Percentiles rank a stretch among this genome's conserved stretches.
phyloP scores from a whole-genome alignment of 2,113 vertebrate genomes.

The Mellivora capensis region DNA sequence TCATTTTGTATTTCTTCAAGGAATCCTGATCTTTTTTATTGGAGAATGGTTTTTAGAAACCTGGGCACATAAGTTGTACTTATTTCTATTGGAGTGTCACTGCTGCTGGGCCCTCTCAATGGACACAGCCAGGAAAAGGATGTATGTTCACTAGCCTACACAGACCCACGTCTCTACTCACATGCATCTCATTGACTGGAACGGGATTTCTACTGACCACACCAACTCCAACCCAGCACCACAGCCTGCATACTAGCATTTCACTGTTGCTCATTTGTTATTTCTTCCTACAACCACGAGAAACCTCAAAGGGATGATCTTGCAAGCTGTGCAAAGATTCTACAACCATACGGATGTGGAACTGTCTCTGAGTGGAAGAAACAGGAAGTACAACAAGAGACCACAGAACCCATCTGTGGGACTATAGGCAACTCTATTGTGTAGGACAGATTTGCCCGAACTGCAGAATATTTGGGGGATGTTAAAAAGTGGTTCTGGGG shows the following conservation, averaged over 20 bases:
- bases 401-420: background rate
- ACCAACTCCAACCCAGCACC: background rate
- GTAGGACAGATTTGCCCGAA: background rate
- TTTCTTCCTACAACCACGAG: background rate
- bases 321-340: background rate
- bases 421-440: background rate
- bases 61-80: background rate
- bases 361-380: background rate
- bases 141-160: background rate
- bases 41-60: background rate
- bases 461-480: background rate
- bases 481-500: background rate
- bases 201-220: background rate
- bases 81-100: background rate
- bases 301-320: background rate
- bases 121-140: background rate
- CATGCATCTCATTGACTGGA: background rate
- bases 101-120: background rate
- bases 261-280: background rate
- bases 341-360: background rate
- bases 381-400: background rate
- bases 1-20: background rate
- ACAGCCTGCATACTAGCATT: background rate
- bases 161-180: background rate
- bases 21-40: background rate